Evolutionary conservation across 2,888 invertebrate genomes (phyloP).

Genomic region (Dryobotodes eremita): DNA sequence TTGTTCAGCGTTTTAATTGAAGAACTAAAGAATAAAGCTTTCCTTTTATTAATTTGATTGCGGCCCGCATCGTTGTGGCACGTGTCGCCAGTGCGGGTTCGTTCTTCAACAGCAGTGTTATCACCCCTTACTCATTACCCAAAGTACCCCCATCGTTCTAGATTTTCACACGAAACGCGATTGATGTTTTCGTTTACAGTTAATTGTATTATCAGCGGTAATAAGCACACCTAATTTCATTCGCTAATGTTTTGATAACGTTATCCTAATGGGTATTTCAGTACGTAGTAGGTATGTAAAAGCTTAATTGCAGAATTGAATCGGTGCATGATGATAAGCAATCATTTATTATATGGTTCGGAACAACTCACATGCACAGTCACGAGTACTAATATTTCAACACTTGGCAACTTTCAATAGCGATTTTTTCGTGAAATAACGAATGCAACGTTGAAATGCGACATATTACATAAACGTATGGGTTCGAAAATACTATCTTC

Average conservation of each 20-base stretch:
- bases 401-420: too few species aligned
- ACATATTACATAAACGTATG: too few species aligned
- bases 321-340: neutral
- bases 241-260: constrained; percentile 44
- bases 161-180: constrained; percentile 82
- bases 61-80: constrained; percentile 72
- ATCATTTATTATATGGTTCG: neutral
- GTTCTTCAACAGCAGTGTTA: constrained; percentile 70
- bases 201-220: constrained; percentile 42
- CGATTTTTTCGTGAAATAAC: too few species aligned
- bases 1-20: constrained; percentile 52
- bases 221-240: constrained; percentile 35
- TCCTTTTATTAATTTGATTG: constrained; percentile 66
- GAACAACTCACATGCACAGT: neutral
- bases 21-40: constrained; percentile 55
- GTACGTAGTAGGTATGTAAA: neutral
- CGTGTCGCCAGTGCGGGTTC: constrained; percentile 77
- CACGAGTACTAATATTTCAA: too few species aligned
- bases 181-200: constrained; percentile 63
- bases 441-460: too few species aligned
- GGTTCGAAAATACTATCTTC: too few species aligned
- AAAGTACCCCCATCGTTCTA: constrained; percentile 84
- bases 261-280: constrained; percentile 19
- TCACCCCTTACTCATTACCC: constrained; percentile 79
- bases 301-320: constrained; percentile 14